Evolutionary conservation across 2,888 invertebrate species (phyloP).

Genomic region (Nipponacmea schrenckii): DNA sequence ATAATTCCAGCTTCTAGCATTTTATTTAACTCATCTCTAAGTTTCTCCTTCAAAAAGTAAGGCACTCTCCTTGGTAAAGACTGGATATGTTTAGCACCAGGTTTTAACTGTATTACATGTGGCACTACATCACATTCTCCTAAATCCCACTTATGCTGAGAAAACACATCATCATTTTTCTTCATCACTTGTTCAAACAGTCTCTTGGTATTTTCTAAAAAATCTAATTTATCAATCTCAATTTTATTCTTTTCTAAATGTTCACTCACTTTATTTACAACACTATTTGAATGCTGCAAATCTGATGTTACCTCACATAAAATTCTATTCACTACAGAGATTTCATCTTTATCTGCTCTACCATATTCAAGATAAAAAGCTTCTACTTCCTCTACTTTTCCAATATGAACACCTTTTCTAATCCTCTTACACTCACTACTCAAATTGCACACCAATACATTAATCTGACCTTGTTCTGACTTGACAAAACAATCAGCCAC

Average conservation of each 20-base stretch:
- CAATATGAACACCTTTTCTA: neutral
- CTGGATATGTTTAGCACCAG: neutral
- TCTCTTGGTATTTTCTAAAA: too few species aligned
- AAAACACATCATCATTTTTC: too few species aligned
- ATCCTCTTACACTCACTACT: neutral
- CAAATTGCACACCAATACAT: neutral
- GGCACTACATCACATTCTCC: neutral
- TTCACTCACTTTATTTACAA: too few species aligned
- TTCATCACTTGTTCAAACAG: too few species aligned
- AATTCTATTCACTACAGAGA: neutral
- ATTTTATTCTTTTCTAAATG: too few species aligned
- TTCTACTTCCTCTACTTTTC: neutral
- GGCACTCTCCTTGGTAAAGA: neutral
- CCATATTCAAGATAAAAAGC: neutral
- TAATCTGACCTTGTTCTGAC: neutral
- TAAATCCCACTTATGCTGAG: too few species aligned
- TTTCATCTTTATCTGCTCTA: neutral
- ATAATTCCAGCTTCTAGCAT: neutral
- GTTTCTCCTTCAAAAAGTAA: neutral
- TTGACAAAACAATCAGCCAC: neutral
- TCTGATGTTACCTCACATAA: neutral
- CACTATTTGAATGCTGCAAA: too few species aligned
- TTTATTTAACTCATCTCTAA: neutral
- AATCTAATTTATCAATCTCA: too few species aligned
- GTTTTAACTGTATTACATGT: neutral